A percentile compares a stretch with the other conserved stretches of the same genome.
phyloP scores from a whole-genome alignment of 2,888 invertebrate species.

The Hoplodrina ambigua region DNA sequence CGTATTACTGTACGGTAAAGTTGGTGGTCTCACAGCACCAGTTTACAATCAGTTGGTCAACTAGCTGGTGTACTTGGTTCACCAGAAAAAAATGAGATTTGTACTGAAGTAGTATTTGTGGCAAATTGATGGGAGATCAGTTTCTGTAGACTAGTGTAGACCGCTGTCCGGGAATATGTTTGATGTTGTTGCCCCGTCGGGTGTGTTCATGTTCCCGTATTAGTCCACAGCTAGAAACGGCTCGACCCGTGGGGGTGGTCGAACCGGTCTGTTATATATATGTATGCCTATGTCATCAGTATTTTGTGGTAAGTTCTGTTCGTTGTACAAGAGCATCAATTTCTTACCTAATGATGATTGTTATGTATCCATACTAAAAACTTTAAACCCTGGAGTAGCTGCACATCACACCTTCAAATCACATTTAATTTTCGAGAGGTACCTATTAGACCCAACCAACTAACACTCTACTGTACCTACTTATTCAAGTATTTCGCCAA shows the following conservation, averaged over 20 bases:
- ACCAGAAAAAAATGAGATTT: neutral
- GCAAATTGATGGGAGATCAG: neutral
- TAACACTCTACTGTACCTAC: no score
- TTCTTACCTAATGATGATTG: no score
- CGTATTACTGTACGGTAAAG: neutral
- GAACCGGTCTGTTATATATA: slow-evolving; percentile 8
- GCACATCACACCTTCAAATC: no score
- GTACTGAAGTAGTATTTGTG: neutral
- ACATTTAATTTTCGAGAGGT: no score
- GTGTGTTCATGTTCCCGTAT: neutral
- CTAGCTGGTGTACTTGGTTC: neutral
- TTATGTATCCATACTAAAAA: no score
- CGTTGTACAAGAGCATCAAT: neutral
- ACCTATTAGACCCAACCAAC: no score
- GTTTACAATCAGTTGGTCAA: neutral
- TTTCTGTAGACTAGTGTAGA: neutral
- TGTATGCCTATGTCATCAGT: neutral
- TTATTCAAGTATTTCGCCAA: no score
- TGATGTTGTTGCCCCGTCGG: neutral
- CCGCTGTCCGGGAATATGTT: no score
- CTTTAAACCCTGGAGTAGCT: no score
- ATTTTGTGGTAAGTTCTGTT: slow-evolving; percentile 4
- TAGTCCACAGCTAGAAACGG: slow-evolving; percentile 1
- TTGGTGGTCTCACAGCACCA: neutral
- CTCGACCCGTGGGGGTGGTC: neutral